Base-by-base conservation (phyloP, 2,797 vertebrate species). In the Coracias cyanogaster region DNA sequence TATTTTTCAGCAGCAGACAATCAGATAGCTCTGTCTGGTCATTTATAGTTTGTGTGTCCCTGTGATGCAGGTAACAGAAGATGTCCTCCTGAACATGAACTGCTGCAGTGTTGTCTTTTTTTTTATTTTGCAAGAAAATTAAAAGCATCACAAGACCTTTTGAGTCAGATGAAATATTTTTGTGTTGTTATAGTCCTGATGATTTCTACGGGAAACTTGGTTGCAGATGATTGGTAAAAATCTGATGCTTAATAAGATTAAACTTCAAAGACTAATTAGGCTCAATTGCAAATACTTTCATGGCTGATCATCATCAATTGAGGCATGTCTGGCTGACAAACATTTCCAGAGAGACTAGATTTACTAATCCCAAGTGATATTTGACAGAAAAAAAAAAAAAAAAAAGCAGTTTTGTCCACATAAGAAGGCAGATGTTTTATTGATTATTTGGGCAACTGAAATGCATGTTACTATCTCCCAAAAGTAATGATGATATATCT, bases 191-290 rank as follows among this genome's bases (percentile, higher is more conserved):
- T 54, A 87, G 46, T 66, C 45, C 33, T 61, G 7, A 35, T 77
- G 60, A 52, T 91, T 82, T 94, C 74, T 37, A 7, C 18, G 35
- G 67, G 41, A 73, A 74, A 14, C 29, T 89, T 82, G 45, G 22
- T 62, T 91, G 89, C 33, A 82, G 51, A 58, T 64, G 57, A 77
- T 5, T 85, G 84, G 60, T 52, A 71, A 91, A 58, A 86, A 92
- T 67, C 45, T 82, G 67, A 85, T 93, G 37, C 29, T 85, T 89
- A 82, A 76, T 85, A 86, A 66, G 71, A 60, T 85, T 89, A 81
- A 88, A 86, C 21, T 78, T 88, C 72, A 82, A 92, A 94, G 67
- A 49, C 55, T 87, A 89, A 87, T 92, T 80, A 93, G 33, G 48
- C 69, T 82, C 65, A 82, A 80, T n/a, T 64, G 64, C 29, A 55